A percentile compares a stretch with the other conserved stretches of the same genome.
Evolutionary conservation across 2,888 invertebrate genomes (phyloP).

Genomic region (Stenotaenia linearis): DNA sequence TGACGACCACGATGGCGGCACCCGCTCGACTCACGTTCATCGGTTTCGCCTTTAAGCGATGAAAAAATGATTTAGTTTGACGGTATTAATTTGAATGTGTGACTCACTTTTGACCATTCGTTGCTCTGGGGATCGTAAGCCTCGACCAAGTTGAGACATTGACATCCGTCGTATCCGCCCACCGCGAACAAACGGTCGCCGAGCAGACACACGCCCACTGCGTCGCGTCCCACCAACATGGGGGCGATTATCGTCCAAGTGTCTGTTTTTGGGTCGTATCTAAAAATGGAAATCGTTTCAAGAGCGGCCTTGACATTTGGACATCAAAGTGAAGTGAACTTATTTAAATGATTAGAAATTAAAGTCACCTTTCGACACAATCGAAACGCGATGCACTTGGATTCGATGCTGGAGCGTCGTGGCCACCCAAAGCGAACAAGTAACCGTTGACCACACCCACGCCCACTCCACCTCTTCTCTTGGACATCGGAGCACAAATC

Average conservation of each 20-base stretch:
- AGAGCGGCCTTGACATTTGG: too few relatives aligned
- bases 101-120: slow-evolving; percentile 52
- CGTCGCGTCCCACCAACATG: slow-evolving; percentile 76
- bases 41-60: slow-evolving; percentile 63
- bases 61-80: too few relatives aligned
- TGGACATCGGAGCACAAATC: slow-evolving; percentile 77
- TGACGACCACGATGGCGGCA: slow-evolving; percentile 66
- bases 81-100: too few relatives aligned
- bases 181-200: slow-evolving; percentile 75
- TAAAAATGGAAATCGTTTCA: slow-evolving; percentile 40
- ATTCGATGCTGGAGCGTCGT: slow-evolving; percentile 85
- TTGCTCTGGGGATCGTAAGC: slow-evolving; percentile 70
- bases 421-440: slow-evolving; percentile 86
- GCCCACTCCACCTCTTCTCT: slow-evolving; percentile 80
- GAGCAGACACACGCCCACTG: slow-evolving; percentile 78
- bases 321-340: too few relatives aligned
- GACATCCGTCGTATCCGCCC: slow-evolving; percentile 87
- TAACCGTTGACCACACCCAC: slow-evolving; percentile 82
- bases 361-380: slow-evolving; percentile 87
- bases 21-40: slow-evolving; percentile 80
- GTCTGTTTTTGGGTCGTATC: slow-evolving; percentile 66
- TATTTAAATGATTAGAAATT: too few relatives aligned
- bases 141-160: slow-evolving; percentile 79
- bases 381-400: slow-evolving; percentile 75
- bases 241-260: slow-evolving; percentile 80